Conservation (phyloP, 2,113 vertebrate genomes). For the Coptodon bakossiorum region DNA sequence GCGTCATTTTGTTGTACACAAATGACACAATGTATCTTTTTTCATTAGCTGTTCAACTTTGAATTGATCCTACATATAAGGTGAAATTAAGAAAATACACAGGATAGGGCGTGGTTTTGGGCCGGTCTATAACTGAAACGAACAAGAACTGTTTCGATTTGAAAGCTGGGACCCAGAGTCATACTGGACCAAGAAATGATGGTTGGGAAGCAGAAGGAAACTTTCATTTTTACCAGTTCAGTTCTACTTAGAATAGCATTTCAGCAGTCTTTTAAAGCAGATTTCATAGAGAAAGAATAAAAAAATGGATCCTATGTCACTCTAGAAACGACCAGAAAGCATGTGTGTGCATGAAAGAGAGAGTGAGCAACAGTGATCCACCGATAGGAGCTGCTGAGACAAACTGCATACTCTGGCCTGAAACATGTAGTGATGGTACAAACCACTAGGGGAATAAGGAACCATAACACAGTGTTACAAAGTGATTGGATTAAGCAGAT, state of each 20-base stretch:
- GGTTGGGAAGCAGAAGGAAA: neutral
- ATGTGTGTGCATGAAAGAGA: neutral
- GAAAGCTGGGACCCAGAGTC: neutral
- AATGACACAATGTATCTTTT: neutral
- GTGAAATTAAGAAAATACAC: neutral
- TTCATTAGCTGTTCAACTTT: neutral
- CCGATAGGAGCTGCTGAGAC: neutral
- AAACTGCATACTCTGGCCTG: neutral
- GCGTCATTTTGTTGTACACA: neutral
- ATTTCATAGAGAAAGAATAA: neutral
- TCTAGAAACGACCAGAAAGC: neutral
- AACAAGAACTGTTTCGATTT: neutral
- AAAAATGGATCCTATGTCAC: accelerated
- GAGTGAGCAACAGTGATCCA: neutral
- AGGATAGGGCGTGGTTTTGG: neutral
- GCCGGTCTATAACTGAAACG: neutral
- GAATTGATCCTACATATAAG: neutral
- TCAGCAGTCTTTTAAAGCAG: accelerated
- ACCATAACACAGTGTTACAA: neutral
- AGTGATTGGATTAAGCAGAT: neutral
- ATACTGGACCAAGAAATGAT: neutral
- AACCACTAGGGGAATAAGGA: neutral
- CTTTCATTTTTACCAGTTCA: neutral
- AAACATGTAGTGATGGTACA: neutral
- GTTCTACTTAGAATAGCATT: accelerated